Base-by-base conservation (phyloP, 2,888 invertebrate genomes). In the Seira musarum region DNA sequence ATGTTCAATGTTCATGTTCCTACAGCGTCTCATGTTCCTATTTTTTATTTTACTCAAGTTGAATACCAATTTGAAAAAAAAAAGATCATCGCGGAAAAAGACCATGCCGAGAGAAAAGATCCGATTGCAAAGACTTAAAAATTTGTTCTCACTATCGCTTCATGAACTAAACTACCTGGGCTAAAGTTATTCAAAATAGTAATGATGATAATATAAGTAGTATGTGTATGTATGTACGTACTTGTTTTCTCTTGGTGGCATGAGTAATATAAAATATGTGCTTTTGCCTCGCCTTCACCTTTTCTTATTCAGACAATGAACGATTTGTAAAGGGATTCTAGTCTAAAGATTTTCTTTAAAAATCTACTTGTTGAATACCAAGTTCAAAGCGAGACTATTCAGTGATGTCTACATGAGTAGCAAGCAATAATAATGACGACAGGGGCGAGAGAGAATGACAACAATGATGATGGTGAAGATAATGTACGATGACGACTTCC, bases 401-500 rank as follows among this genome's bases (percentile, higher is more conserved):
- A 40, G 40, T 13, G 40, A 8, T 8, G 40, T 40, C 40, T 40
- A 40, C 40, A 40, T 13, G 40, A 40, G 40, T 40, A 40, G 40
- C 40, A 40, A 40, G 40, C 40, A 40, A 40, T 40, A 40, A 40
- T 40, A 40, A 40, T 40, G 40, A 40, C 40, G 40, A 40, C 40
- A 40, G 13, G 40, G 40, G 40, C 40, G 40, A 40, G 40, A 40
- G 13, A 40, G 40, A 40, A 40, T 40, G 40, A 40, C 40, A 40
- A 40, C 40, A 40, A 40, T 30, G 24, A 53, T 68, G 24, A 53
- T 24, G 24, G 40, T 13, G 13, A 40, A 40, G 40, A 68, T 53
- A 68, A 49, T 68, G 67, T 49, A 49, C 46, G 67, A 17, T 68
- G 68, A 68, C 25, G 53, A 35, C 68, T 68, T 68, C 68, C 57